Base-by-base conservation (phyloP, 92 coral and sea anemone genomes). In the Hydrozoanthus gracilis region DNA sequence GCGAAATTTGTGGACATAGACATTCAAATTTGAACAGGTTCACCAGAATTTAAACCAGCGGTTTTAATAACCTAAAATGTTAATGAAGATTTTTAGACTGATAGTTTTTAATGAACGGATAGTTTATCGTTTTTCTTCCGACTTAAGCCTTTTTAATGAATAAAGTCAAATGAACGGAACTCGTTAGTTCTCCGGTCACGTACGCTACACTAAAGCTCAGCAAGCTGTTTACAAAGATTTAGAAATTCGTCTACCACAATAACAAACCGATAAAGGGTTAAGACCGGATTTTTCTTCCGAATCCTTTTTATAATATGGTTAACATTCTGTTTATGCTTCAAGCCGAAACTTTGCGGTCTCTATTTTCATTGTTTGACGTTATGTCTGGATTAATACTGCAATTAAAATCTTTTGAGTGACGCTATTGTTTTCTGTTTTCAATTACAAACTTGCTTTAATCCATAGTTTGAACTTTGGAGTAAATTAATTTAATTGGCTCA, bases 121-220 rank as follows among this genome's bases (percentile, higher is more conserved):
- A 76, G 55, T 17, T 52, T 52, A 17, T 76, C 5, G 48, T 65
- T 61, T 45, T 6, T n/a, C 45, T 35, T 17, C 49, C 48, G 46
- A 70, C 20, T 18, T 4, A 27, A 10, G 73, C 14, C 85, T 48
- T 18, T 17, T 18, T 20, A 7, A 9, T 64, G 73, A 64, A 79
- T 79, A 79, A 3, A 64, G 35, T 20, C 16, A 65, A 80, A 65
- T 47, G 20, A 80, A 10, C 85, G 66, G 6, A 17, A 48, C 56
- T 18, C 73, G 4, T 65, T 65, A 18, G 5, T 4, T 6, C 48
- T 58, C 13, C 39, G 78, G 18, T 7, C 14, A 76, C 6, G 16
- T 49, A 17, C 44, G 14, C 65, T 13, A 50, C 35, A 51, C 61
- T 5, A 15, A n/a, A 14, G 8, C 17, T 60, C 7, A 14, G 8